Conservation (phyloP, 2,797 vertebrate species). For the Clarias platycephalus region DNA sequence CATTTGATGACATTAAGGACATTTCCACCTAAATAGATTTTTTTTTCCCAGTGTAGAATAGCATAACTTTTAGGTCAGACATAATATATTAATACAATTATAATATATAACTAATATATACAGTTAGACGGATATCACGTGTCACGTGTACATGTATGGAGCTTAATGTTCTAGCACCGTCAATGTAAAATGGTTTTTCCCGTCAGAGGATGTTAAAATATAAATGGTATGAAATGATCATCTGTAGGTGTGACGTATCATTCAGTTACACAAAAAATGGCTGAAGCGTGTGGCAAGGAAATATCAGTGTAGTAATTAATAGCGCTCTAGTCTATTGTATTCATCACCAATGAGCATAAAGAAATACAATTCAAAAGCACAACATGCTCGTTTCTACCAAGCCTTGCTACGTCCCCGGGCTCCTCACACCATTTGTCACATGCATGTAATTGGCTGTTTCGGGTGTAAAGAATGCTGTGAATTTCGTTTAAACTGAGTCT, state of each 20-base stretch:
- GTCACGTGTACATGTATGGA: neutral
- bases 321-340: slow-evolving; percentile 32
- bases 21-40: neutral
- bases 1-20: neutral
- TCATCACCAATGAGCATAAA: slow-evolving; percentile 32
- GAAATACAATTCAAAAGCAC: slow-evolving; percentile 32
- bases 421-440: slow-evolving; percentile 35
- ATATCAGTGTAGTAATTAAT: slow-evolving; percentile 26
- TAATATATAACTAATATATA: neutral
- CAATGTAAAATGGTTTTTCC: neutral
- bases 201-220: neutral
- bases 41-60: neutral
- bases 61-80: neutral
- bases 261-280: neutral
- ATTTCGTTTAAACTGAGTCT: slow-evolving; percentile 49
- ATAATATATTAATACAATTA: no score
- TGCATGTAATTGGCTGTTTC: slow-evolving; percentile 48
- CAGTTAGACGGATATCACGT: neutral
- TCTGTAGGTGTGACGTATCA: neutral
- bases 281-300: slow-evolving; percentile 23
- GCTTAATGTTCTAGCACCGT: neutral
- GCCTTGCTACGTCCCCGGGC: slow-evolving; percentile 19
- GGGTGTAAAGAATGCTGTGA: slow-evolving; percentile 53
- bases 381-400: slow-evolving; percentile 32
- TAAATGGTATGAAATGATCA: neutral